A percentile compares a stretch with the other conserved stretches of the same genome.
Evolutionary conservation across 2,113 vertebrate genomes (phyloP).

Genomic region (Scolopax mira): DNA sequence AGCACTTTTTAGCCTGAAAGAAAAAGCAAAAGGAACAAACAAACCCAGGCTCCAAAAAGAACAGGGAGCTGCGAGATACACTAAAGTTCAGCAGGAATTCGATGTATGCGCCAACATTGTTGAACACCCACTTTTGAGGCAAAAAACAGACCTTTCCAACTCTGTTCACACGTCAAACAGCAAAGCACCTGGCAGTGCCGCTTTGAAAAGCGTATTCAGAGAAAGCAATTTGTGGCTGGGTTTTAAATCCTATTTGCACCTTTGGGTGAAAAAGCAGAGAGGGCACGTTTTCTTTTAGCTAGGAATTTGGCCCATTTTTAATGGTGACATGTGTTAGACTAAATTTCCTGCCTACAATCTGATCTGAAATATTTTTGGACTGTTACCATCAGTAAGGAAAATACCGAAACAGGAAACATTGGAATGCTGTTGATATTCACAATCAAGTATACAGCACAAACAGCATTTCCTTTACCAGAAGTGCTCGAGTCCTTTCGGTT

Average conservation of each 20-base stretch:
- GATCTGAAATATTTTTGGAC: slow-evolving; percentile 50
- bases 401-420: slow-evolving; percentile 45
- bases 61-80: fast-evolving
- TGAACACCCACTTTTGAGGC: not conserved
- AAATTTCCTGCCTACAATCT: slow-evolving; percentile 50
- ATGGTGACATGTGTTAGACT: not conserved
- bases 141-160: not conserved
- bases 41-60: not conserved
- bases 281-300: not conserved
- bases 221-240: not conserved
- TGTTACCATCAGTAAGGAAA: slow-evolving; percentile 7
- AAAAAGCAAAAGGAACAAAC: not conserved
- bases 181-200: not conserved
- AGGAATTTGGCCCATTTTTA: slow-evolving; percentile 1
- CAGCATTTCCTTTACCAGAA: slow-evolving; percentile 63
- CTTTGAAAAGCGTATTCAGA: not conserved
- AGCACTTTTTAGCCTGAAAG: not conserved
- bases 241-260: not conserved
- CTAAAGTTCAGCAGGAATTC: not conserved
- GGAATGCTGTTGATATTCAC: slow-evolving; percentile 61
- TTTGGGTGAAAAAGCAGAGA: not conserved
- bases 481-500: not conserved
- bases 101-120: not conserved
- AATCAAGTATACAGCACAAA: slow-evolving; percentile 53
- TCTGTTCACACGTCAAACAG: not conserved